Conservation (phyloP, 2,113 vertebrate species). For the Xyliphius kryptos region DNA sequence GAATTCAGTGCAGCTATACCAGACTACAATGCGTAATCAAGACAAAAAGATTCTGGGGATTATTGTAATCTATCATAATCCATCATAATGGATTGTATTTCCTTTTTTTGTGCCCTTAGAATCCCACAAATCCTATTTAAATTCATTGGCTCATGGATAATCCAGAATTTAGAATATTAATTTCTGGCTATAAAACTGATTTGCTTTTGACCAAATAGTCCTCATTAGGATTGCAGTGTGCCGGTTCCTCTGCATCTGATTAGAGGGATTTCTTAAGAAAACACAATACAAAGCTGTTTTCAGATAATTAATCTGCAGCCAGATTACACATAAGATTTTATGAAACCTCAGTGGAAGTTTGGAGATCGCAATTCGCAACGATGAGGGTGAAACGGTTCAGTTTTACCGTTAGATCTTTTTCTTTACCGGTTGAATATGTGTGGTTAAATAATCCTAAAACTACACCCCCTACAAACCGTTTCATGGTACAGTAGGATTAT, state of each 20-base stretch:
- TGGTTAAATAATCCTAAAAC: no score
- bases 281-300: background rate
- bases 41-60: slow-evolving; percentile 61
- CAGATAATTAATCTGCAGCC: background rate
- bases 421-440: no score
- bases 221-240: background rate
- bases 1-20: no score
- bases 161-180: slow-evolving; percentile 48
- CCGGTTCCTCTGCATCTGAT: background rate
- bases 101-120: slow-evolving; percentile 50
- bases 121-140: slow-evolving; percentile 60
- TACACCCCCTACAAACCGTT: no score
- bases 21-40: slow-evolving; percentile 52
- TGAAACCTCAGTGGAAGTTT: no score
- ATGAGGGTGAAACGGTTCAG: no score
- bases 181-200: slow-evolving; percentile 37
- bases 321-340: background rate
- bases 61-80: slow-evolving; percentile 66
- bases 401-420: no score
- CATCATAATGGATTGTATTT: slow-evolving; percentile 59
- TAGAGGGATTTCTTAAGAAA: background rate
- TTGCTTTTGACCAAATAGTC: slow-evolving; percentile 2
- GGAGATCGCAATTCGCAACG: no score
- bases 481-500: no score
- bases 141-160: slow-evolving; percentile 54